Evolutionary conservation across 2,797 vertebrate genomes (phyloP).

Genomic region (Tenualosa ilisha): DNA sequence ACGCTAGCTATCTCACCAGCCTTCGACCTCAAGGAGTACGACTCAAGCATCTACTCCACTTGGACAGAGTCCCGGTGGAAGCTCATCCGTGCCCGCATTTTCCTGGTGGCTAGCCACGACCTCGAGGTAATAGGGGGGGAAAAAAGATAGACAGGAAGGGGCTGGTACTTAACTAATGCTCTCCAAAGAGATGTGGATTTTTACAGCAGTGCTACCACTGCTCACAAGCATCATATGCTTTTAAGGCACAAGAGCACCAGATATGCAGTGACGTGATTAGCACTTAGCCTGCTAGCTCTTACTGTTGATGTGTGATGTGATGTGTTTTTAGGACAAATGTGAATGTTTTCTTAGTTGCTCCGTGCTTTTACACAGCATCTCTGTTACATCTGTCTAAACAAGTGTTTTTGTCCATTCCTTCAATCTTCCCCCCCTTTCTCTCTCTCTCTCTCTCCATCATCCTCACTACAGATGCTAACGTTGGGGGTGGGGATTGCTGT

Average conservation of each 20-base stretch:
- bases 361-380: background rate
- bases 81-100: slow-evolving; percentile 84
- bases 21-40: slow-evolving; percentile 82
- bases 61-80: slow-evolving; percentile 98
- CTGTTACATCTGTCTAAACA: background rate
- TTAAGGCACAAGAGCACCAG: too few relatives aligned
- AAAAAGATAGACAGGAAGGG: too few relatives aligned
- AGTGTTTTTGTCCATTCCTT: background rate
- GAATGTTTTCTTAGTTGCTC: background rate
- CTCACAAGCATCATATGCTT: too few relatives aligned
- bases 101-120: slow-evolving; percentile 87
- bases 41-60: slow-evolving; percentile 84
- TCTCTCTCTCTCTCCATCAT: background rate
- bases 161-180: too few relatives aligned
- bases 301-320: too few relatives aligned
- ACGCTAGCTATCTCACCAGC: slow-evolving; percentile 84
- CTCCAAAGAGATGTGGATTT: too few relatives aligned
- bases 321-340: background rate
- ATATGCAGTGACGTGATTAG: too few relatives aligned
- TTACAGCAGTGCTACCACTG: too few relatives aligned
- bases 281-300: too few relatives aligned
- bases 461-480: slow-evolving; percentile 79
- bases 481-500: slow-evolving; percentile 81
- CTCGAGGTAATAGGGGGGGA: slow-evolving; percentile 79
- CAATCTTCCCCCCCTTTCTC: too few relatives aligned